Base-by-base conservation (phyloP, 1,140 invertebrate genomes). In the Phortica variegata region DNA sequence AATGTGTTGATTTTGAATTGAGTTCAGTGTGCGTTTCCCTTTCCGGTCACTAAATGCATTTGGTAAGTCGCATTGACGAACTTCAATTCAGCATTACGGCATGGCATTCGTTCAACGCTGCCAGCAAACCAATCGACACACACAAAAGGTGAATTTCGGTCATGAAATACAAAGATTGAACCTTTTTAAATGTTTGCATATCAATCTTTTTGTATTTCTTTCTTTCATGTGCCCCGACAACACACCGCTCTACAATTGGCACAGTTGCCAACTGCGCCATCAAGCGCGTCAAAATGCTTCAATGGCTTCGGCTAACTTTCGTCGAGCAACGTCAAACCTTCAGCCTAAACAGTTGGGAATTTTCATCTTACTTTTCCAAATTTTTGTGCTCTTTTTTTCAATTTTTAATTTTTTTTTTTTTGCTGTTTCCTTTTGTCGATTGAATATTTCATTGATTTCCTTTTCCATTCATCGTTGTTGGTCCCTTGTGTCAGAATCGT, bases 121-220 rank as follows among this genome's bases (percentile, higher is more conserved):
- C 33, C 20, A n/a, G n/a, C n/a, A n/a, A 36, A n/a, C 17, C 18
- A 13, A 49, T 33, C 15, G 33, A 15, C 40, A 18, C 38, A 47
- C 44, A 45, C 20, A 52, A 58, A 65, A 65, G n/a, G n/a, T n/a
- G n/a, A n/a, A n/a, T n/a, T n/a, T n/a, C n/a, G n/a, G n/a, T 65
- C 58, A 61, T 33, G 41, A 57, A 32, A 52, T 56, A 51, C 58
- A 53, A 68, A 53, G 59, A 52, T 39, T 57, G 58, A 56, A 60
- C 60, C 56, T 53, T 59, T 54, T 49, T 52, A 65, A 65, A 62
- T 69, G 63, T 62, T 56, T 52, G 65, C 63, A 68, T 61, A 68
- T 68, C 63, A 68, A 68, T 68, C 63, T 62, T 52, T 50, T 37
- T 20, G 16, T 31, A 40, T 40, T 18, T 17, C 3, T 17, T 6